phyloP scores from a whole-genome alignment of 2,113 vertebrate genomes.

The Hemichromis elongatus region DNA sequence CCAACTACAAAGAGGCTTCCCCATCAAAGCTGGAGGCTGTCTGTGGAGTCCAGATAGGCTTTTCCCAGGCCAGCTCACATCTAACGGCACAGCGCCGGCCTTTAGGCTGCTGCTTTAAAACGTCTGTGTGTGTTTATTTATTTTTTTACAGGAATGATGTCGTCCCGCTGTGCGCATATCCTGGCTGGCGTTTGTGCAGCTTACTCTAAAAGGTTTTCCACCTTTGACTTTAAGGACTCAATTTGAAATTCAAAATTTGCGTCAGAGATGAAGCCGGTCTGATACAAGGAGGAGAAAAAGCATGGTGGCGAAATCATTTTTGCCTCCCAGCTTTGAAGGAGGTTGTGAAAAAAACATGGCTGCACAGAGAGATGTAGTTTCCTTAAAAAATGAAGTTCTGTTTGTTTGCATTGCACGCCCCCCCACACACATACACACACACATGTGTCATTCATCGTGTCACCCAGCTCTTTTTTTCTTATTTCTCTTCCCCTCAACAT shows the following conservation, averaged over 20 bases:
- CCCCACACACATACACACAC: not conserved
- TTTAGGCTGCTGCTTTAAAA: not conserved
- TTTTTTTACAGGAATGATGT: not conserved
- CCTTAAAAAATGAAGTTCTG: not conserved
- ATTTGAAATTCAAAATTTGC: not conserved
- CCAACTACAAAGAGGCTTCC: constrained; percentile 74
- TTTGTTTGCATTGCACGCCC: no score
- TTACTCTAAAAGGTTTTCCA: not conserved
- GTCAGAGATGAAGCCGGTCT: not conserved
- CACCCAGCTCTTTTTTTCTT: fast-evolving
- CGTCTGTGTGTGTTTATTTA: not conserved
- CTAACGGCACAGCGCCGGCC: not conserved
- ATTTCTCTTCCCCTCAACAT: not conserved
- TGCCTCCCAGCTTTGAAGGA: not conserved
- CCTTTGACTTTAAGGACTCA: not conserved
- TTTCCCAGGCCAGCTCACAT: constrained; percentile 58
- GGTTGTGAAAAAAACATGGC: not conserved
- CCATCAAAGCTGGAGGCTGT: constrained; percentile 74
- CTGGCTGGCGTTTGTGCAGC: not conserved
- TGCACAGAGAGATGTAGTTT: not conserved
- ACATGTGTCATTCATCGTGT: not conserved
- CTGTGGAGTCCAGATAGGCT: constrained; percentile 45
- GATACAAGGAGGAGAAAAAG: not conserved
- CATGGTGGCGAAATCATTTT: not conserved
- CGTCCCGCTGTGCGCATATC: not conserved